Percentiles rank a stretch among this genome's conserved stretches.
Evolutionary conservation across 2,888 invertebrate genomes (phyloP).

Genomic region (Cepaea hortensis): DNA sequence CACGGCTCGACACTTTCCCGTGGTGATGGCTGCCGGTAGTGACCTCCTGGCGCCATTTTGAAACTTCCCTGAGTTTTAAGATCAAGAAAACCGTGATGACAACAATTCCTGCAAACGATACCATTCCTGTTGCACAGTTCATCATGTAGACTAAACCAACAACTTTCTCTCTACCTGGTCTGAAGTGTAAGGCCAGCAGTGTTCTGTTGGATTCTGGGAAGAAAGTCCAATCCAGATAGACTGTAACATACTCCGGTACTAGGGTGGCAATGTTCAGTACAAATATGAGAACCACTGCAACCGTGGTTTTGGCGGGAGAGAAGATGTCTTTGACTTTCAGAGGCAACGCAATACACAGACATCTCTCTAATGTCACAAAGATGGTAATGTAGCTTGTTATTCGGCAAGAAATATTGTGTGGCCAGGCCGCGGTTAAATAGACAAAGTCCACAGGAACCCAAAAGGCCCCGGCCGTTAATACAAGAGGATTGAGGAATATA

Average conservation of each 20-base stretch:
- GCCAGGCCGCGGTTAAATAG: neutral
- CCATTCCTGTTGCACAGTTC: neutral
- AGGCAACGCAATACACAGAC: neutral
- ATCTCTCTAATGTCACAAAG: neutral
- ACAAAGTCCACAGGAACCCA: neutral
- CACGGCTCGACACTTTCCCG: neutral
- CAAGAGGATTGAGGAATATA: neutral
- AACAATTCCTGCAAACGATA: neutral
- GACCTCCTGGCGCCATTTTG: neutral
- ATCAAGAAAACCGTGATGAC: neutral
- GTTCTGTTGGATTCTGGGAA: neutral
- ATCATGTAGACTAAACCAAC: neutral
- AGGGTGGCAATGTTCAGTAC: neutral
- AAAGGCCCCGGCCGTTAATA: neutral
- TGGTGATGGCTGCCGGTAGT: neutral
- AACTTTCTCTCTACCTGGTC: neutral
- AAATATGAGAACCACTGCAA: neutral
- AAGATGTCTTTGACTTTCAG: neutral
- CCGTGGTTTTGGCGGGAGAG: neutral
- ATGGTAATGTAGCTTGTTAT: constrained; percentile 1
- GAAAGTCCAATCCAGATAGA: neutral
- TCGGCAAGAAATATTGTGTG: neutral
- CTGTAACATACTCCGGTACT: neutral
- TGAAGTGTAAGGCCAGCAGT: neutral
- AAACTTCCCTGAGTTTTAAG: neutral